Base-by-base conservation (phyloP, 2,113 vertebrate species). In the Notarius lentiginosus region DNA sequence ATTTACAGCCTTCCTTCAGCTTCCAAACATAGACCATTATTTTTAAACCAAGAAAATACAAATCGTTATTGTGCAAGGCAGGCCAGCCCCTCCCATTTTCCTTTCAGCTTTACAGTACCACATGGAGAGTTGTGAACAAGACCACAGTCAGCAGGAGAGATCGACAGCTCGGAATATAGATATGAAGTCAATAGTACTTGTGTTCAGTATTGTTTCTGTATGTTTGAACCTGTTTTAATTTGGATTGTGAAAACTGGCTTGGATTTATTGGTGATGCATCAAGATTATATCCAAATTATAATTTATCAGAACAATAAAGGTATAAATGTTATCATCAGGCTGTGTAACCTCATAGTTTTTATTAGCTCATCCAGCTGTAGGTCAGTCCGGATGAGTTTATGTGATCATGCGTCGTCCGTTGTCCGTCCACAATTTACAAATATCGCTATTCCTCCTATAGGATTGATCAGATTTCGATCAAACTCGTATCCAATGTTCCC, bases 1-100 rank as follows among this genome's bases (percentile, higher is more conserved):
- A 41, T 41, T n/a, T 85, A 58, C 34, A 34, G 56, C 66, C 49
- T 85, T 77, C 70, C n/a, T 68, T 79, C 30, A 72, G 47, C 66
- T 81, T 77, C 86, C 79, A 76, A 80, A 88, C 85, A 81, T 65
- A 83, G 73, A 75, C 70, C 84, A 73, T 27, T 55, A 73, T 49
- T 73, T 47, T 65, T 70, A 24, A 20, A 49, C 70, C 68, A 70
- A 70, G 65, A 66, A 70, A 41, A 70, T 18, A 41, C 15, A 41
- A 70, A 70, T 18, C 41, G 18, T 1, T 72, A 72, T 47, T 47
- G 34, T 11, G 20, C 34, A 20, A 68, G 66, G 27, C 5, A 68
- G 27, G 14, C 27, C 66, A 30, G 66, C 14, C 1, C 0, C 4
- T 9, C 10, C n/a, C 66, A 27, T 7, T 14, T 75, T 51, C 18